Percentiles rank a stretch among this genome's conserved stretches.
These are phyloP conservation scores for Lycodopsis pacificus DNA, from an alignment of 2,797 vertebrate genomes.

Conservation along the genomic window DNA sequence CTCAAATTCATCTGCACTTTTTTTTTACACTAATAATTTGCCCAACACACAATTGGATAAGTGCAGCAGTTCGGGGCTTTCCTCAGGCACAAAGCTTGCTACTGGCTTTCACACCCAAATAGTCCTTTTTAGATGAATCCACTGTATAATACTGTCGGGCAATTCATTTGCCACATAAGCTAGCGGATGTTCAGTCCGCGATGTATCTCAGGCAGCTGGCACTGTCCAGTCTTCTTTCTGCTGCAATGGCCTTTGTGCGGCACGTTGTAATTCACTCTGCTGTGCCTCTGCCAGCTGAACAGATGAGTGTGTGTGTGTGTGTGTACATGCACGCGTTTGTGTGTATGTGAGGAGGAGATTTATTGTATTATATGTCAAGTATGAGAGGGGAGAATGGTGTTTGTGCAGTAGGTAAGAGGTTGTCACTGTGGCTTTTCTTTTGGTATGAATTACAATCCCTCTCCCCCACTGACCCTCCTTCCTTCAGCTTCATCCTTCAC, in stretches of 20 bases:
- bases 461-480: slow-evolving; percentile 30
- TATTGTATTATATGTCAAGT: slow-evolving; percentile 27
- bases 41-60: not conserved
- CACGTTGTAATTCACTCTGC: slow-evolving; percentile 60
- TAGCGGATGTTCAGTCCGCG: slow-evolving; percentile 33
- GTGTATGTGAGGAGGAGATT: slow-evolving; percentile 41
- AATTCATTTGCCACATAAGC: slow-evolving; percentile 50
- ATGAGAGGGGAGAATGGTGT: slow-evolving; percentile 36
- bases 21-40: slow-evolving; percentile 21
- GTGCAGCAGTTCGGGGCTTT: slow-evolving; percentile 21
- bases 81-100: not conserved
- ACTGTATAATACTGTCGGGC: slow-evolving; percentile 34
- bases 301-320: slow-evolving; percentile 27
- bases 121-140: slow-evolving; percentile 39
- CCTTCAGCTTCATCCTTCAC: slow-evolving; percentile 23
- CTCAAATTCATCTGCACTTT: slow-evolving; percentile 9
- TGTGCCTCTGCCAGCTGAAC: slow-evolving; percentile 53
- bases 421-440: slow-evolving; percentile 54
- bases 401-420: slow-evolving; percentile 54
- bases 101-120: slow-evolving; percentile 47
- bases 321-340: slow-evolving; percentile 13
- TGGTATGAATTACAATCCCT: slow-evolving; percentile 41
- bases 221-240: slow-evolving; percentile 46
- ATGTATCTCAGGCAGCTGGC: slow-evolving; percentile 53
- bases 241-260: slow-evolving; percentile 55